These are phyloP conservation scores for Isurus oxyrinchus DNA, from an alignment of 2,113 vertebrate species.

Conservation along the genomic window DNA sequence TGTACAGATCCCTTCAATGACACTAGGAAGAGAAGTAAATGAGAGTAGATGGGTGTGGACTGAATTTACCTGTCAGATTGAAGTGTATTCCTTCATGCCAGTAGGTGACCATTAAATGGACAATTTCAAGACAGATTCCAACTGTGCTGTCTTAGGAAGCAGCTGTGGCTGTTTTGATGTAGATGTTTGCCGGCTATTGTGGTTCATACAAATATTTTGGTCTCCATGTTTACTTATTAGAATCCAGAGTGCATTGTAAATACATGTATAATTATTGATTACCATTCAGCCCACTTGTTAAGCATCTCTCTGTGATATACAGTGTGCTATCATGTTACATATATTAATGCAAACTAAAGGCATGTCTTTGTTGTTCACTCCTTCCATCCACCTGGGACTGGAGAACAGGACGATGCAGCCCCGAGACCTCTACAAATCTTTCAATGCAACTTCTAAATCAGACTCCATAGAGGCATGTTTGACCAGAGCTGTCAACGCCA, in stretches of 20 bases:
- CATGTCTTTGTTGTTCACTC: background rate
- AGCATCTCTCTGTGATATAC: background rate
- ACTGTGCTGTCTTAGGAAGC: background rate
- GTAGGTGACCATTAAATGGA: background rate
- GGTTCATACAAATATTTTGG: background rate
- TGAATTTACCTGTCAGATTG: background rate
- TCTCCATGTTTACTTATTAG: background rate
- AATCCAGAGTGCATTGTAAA: background rate
- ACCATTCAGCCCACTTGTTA: background rate
- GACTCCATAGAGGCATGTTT: background rate
- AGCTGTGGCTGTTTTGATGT: background rate
- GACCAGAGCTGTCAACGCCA: background rate
- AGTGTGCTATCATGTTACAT: background rate
- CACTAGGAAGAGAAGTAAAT: background rate
- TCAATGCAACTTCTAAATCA: background rate
- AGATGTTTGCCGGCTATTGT: background rate
- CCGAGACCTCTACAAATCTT: background rate
- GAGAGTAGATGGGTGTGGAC: background rate
- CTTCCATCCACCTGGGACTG: background rate
- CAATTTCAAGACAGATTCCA: background rate
- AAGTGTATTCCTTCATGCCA: background rate
- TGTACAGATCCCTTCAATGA: background rate
- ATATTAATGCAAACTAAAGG: background rate
- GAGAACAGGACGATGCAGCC: background rate
- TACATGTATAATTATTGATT: slow-evolving; percentile 8